A percentile compares a stretch with the other conserved stretches of the same genome.
Conservation (phyloP, 2,113 vertebrate species). For the Struthidea cinerea region DNA sequence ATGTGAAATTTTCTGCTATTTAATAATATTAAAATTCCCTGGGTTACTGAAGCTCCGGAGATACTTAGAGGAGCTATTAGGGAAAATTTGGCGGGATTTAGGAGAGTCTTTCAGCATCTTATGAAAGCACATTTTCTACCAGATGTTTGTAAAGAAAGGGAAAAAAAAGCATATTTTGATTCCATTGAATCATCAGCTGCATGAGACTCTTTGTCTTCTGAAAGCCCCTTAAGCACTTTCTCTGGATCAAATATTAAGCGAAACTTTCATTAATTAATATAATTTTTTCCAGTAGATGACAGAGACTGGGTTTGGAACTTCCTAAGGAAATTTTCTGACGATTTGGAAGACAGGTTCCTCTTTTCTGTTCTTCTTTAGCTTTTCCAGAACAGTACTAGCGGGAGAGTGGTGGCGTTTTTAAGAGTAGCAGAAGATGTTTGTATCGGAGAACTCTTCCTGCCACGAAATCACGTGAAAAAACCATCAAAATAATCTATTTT, state of each 20-base stretch:
- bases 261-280: slow-evolving; percentile 29
- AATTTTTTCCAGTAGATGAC: neutral
- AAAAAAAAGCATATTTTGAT: slow-evolving; percentile 21
- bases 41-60: neutral
- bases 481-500: neutral
- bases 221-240: slow-evolving; percentile 33
- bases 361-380: neutral
- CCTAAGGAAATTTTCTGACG: neutral
- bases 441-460: neutral
- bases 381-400: neutral
- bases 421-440: neutral
- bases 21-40: slow-evolving; percentile 2
- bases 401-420: neutral
- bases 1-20: neutral
- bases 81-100: slow-evolving; percentile 6
- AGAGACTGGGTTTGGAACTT: neutral
- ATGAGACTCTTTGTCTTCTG: slow-evolving; percentile 39
- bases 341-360: neutral
- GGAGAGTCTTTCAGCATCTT: slow-evolving; percentile 41
- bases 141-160: slow-evolving; percentile 49
- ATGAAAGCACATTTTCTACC: slow-evolving; percentile 53
- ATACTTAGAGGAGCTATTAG: neutral
- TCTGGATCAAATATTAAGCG: slow-evolving; percentile 46
- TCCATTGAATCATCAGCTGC: slow-evolving; percentile 56
- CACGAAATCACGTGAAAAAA: slow-evolving; percentile 9